Base-by-base conservation (phyloP, 2,888 invertebrate species). In the Mycogona germanica region DNA sequence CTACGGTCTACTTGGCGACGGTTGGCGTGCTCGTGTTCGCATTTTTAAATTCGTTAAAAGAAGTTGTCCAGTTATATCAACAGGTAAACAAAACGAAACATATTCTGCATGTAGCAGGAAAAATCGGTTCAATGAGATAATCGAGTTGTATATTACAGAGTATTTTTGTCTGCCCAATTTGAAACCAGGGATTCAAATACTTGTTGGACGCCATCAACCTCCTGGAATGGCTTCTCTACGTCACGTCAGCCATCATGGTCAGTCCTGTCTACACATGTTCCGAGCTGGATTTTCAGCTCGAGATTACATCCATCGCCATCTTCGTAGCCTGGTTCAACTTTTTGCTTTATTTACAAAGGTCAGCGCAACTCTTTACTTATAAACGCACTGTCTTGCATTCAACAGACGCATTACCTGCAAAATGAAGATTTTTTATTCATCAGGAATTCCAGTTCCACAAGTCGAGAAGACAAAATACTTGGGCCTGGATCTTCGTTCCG, bases 321-420 rank as follows among this genome's bases (percentile, higher is more conserved):
- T 91, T 92, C 65, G 70, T 89, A 17, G 83, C 87, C 48, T 92
- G 91, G 91, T 87, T 91, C 66, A 85, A 87, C 65, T 72, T 89
- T 25, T 73, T 92, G 1, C 74, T 92, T 1, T 79, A 87, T 57
- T 73, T 91, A 14, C 88, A 89, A 69, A 77, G 88, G 78, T 76
- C 61, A 47, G 58, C 17, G 12, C 2, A 9, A 14, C 17, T 12
- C 26, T 14, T 23, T 19, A 29, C 19, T 58, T 6, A 12, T 14
- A 35, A 12, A 35, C 12, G 35, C n/a, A n/a, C n/a, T n/a, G n/a
- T n/a, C n/a, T n/a, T n/a, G n/a, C n/a, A n/a, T n/a, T n/a, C n/a
- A n/a, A n/a, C n/a, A n/a, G n/a, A n/a, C n/a, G n/a, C n/a, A n/a
- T n/a, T n/a, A n/a, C n/a, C n/a, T n/a, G n/a, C n/a, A n/a, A n/a